Evolutionary conservation across 2,797 vertebrate species (phyloP).

Genomic region (Falco concolor): DNA sequence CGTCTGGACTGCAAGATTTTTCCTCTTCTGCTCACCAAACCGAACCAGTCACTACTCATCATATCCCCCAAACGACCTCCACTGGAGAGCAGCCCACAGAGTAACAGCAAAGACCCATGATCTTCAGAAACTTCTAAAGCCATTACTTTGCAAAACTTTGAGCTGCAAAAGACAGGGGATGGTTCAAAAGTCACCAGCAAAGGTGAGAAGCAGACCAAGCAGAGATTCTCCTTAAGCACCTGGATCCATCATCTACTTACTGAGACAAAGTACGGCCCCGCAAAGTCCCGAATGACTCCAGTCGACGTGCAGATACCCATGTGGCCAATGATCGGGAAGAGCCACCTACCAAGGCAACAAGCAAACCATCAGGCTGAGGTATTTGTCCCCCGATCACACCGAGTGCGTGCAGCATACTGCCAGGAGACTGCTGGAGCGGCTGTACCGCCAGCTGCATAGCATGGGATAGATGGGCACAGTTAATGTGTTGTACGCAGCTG

Average conservation of each 20-base stretch:
- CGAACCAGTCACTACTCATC: not conserved
- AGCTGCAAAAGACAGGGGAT: not conserved
- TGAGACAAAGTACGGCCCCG: slow-evolving; percentile 94
- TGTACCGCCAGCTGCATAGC: fast-evolving
- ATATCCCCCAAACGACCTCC: fast-evolving
- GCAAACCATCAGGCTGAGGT: not conserved
- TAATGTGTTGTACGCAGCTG: fast-evolving
- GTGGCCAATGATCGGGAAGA: slow-evolving; percentile 94
- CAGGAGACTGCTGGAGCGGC: not conserved
- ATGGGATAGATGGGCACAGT: not conserved
- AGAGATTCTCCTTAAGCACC: not conserved
- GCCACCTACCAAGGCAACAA: slow-evolving; percentile 79
- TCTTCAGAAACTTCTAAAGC: not conserved
- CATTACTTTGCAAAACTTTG: not conserved
- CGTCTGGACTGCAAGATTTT: not conserved
- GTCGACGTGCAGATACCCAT: slow-evolving; percentile 96
- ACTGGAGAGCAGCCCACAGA: not conserved
- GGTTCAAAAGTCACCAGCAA: not conserved
- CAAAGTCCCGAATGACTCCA: slow-evolving; percentile 93
- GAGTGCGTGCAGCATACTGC: fast-evolving
- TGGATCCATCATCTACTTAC: slow-evolving; percentile 72
- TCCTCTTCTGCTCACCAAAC: not conserved
- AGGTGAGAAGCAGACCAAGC: not conserved
- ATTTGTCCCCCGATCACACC: not conserved
- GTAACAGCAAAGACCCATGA: fast-evolving